Percentiles rank a stretch among this genome's conserved stretches.
Conservation (phyloP, 2,113 vertebrate species). For the Arvicanthis niloticus region DNA sequence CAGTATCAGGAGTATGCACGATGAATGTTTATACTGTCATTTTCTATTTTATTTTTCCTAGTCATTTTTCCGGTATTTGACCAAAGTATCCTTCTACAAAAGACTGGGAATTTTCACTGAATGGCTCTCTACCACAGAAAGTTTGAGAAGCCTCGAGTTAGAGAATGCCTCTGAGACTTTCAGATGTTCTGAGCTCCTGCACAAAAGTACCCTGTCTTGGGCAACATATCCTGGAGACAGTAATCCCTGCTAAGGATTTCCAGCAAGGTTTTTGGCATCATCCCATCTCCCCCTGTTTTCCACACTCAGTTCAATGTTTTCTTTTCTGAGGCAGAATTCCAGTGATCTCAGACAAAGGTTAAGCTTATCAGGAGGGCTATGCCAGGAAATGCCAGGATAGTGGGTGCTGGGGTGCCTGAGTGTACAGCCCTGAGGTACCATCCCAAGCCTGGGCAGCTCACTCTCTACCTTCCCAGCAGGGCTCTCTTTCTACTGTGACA, state of each 20-base stretch:
- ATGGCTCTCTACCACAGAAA: background rate
- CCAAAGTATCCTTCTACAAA: background rate
- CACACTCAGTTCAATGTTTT: conserved; percentile 52
- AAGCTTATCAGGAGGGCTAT: background rate
- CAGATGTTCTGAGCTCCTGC: background rate
- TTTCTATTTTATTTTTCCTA: conserved; percentile 27
- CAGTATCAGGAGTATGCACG: rapidly evolving
- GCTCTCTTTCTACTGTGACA: background rate
- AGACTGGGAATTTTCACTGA: background rate
- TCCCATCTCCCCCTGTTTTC: conserved; percentile 48
- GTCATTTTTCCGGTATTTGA: background rate
- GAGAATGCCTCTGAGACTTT: background rate
- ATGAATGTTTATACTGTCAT: background rate
- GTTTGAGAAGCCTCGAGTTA: background rate
- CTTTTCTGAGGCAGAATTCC: conserved; percentile 62
- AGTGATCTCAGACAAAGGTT: conserved; percentile 63
- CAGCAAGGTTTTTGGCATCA: background rate
- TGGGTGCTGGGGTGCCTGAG: background rate
- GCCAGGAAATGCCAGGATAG: conserved; percentile 57
- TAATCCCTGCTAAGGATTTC: background rate
- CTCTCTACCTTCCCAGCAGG: background rate
- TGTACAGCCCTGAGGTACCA: background rate
- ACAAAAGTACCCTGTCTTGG: background rate
- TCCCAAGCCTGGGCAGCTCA: background rate
- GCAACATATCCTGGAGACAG: background rate